Percentiles rank a stretch among this genome's conserved stretches.
Evolutionary conservation across 2,797 vertebrate genomes (phyloP).

Genomic region (Enteromius fasciolatus): DNA sequence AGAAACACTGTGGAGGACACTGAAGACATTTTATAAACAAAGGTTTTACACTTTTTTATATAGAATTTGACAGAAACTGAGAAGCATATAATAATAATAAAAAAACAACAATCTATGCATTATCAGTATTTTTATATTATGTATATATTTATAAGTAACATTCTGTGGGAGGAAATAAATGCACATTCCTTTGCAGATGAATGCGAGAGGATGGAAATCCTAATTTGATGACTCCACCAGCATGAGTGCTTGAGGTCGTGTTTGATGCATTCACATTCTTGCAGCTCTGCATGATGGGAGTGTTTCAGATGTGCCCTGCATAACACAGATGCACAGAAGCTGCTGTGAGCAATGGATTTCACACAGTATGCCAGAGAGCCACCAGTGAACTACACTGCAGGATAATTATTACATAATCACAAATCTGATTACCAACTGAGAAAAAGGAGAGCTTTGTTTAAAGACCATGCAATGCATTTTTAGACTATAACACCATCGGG

Average conservation of each 20-base stretch:
- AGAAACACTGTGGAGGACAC: constrained; percentile 28
- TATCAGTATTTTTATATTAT: not conserved
- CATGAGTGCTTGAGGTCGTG: not conserved
- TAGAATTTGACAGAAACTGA: constrained; percentile 10
- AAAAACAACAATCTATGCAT: not conserved
- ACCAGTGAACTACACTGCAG: not conserved
- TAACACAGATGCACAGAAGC: not conserved
- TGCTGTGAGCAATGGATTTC: not conserved
- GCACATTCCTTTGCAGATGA: constrained; percentile 10
- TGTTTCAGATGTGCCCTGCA: constrained; percentile 14
- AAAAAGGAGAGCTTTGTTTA: constrained; percentile 1
- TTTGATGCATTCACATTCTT: constrained; percentile 20
- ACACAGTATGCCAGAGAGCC: not conserved
- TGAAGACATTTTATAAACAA: constrained; percentile 14
- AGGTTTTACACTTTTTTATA: not conserved
- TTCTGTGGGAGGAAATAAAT: not conserved
- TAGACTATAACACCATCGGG: not conserved
- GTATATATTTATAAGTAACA: not conserved
- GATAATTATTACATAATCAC: too few relatives aligned
- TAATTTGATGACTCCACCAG: not conserved
- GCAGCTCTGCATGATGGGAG: constrained; percentile 3
- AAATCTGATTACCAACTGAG: not conserved
- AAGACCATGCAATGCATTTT: not conserved
- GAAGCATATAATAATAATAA: not conserved
- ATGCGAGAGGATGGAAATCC: not conserved